Evolutionary conservation across 2,113 vertebrate genomes (phyloP).

Genomic region (human (Homo sapiens)): GRCh38 chr2:110798501-110799000

Average conservation of each 20-base stretch:
- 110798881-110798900: background rate
- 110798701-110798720: constrained; percentile 75
- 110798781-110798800: background rate
- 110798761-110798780: background rate
- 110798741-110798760: background rate
- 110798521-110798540: no score
- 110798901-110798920: background rate
- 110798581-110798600: background rate
- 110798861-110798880: background rate
- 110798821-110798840: background rate
- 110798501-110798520: no score
- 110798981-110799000: background rate
- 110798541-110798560: background rate
- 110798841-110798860: background rate
- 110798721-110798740: constrained; percentile 72
- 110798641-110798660: constrained; percentile 82
- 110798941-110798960: background rate
- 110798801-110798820: background rate
- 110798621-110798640: constrained; percentile 73
- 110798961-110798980: background rate
- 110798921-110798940: background rate
- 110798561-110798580: background rate
- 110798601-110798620: constrained; percentile 82
- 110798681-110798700: constrained; percentile 80
- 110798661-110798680: constrained; percentile 79